phyloP scores from a whole-genome alignment of 1,140 invertebrate genomes.

The Neodiprion pinetum region DNA sequence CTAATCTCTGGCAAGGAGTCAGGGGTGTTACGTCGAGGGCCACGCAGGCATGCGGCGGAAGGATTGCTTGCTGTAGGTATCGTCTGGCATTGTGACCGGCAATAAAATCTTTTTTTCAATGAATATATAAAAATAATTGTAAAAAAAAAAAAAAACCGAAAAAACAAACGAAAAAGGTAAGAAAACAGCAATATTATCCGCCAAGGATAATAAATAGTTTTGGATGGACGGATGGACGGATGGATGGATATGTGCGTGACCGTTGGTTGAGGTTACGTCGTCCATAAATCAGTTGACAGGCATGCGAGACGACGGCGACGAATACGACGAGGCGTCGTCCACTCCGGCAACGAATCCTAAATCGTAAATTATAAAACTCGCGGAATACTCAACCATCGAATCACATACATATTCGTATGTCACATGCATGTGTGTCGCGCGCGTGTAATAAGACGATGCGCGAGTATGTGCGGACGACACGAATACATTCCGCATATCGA shows the following conservation, averaged over 20 bases:
- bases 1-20: no score
- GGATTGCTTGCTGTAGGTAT: no score
- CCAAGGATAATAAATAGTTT: conserved; percentile 3
- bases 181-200: conserved; percentile 1
- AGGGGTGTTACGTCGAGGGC: no score
- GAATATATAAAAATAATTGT: not conserved
- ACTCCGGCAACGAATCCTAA: conserved; percentile 34
- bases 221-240: conserved; percentile 20
- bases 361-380: conserved; percentile 14
- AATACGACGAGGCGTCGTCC: not conserved
- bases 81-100: no score
- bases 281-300: conserved; percentile 1
- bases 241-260: conserved; percentile 18
- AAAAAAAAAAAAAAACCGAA: not conserved
- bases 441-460: no score
- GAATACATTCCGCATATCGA: no score
- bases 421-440: no score
- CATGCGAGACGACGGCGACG: not conserved
- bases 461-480: no score
- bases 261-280: conserved; percentile 4
- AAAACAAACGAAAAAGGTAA: not conserved
- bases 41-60: no score
- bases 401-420: no score
- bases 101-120: not conserved
- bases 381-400: not conserved